A percentile compares a stretch with the other conserved stretches of the same genome.
phyloP scores from a whole-genome alignment of 2,113 vertebrate genomes.

The Pterocles burchelli region DNA sequence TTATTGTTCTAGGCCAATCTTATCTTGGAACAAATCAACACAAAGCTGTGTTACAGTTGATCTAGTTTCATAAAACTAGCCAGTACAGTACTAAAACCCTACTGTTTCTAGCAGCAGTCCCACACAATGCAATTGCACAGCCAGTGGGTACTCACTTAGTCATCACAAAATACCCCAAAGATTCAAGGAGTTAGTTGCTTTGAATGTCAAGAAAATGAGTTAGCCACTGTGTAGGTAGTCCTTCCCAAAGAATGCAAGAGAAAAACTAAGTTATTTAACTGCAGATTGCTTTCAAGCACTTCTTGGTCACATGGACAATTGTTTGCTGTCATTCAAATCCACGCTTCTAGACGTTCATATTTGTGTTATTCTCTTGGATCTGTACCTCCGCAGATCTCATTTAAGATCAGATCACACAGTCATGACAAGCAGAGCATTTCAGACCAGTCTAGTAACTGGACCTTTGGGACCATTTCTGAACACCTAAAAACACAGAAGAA shows the following conservation, averaged over 20 bases:
- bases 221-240: fast-evolving
- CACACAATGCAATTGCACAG: not conserved
- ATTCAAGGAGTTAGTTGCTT: not conserved
- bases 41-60: not conserved
- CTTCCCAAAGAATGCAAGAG: not conserved
- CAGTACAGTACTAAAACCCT: not conserved
- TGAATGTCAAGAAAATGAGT: not conserved
- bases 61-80: not conserved
- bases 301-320: not conserved
- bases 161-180: not conserved
- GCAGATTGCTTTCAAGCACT: not conserved
- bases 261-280: not conserved
- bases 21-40: not conserved
- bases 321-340: not conserved
- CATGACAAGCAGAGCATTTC: not conserved
- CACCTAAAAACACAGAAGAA: not conserved
- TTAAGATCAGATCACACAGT: not conserved
- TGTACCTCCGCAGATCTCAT: not conserved
- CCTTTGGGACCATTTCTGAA: not conserved
- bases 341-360: not conserved
- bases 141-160: not conserved
- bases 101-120: not conserved
- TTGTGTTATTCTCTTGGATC: not conserved
- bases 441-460: not conserved
- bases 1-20: not conserved